These are phyloP conservation scores for Drosophila burlai DNA, from an alignment of 1,140 invertebrate species.

Conservation along the genomic window DNA sequence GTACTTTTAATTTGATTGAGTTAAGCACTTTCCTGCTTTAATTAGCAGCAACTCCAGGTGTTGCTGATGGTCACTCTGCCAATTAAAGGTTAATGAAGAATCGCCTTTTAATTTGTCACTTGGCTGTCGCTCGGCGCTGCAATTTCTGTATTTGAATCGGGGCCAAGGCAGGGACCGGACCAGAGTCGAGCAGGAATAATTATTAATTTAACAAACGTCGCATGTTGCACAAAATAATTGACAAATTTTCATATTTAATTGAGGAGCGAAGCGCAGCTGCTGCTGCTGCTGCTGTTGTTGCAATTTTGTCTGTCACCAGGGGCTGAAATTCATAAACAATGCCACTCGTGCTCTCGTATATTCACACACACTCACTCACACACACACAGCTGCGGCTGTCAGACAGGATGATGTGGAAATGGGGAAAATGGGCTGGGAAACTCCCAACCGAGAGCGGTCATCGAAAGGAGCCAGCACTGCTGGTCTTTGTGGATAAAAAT, in stretches of 20 bases:
- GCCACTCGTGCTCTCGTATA: conserved; percentile 45
- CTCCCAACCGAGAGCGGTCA: not conserved
- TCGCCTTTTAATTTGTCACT: conserved; percentile 50
- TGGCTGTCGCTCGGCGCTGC: conserved; percentile 19
- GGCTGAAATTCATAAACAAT: conserved; percentile 80
- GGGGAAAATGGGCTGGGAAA: conserved; percentile 3
- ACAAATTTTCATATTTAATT: conserved; percentile 84
- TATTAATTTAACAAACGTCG: conserved; percentile 82
- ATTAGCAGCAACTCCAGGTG: conserved; percentile 30
- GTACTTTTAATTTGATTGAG: not conserved
- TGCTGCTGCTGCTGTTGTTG: conserved; percentile 30
- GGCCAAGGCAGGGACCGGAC: conserved; percentile 42
- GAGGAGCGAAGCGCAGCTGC: conserved; percentile 74
- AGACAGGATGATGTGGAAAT: conserved; percentile 33
- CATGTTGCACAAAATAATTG: conserved; percentile 83
- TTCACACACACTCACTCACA: conserved; percentile 51
- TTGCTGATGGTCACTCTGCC: not conserved
- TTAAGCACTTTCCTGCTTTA: not conserved
- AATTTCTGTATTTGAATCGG: conserved; percentile 32
- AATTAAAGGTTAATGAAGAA: conserved; percentile 49
- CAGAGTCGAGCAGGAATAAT: conserved; percentile 68
- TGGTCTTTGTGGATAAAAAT: conserved; percentile 61
- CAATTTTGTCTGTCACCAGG: conserved; percentile 69
- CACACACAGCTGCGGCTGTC: conserved; percentile 68
- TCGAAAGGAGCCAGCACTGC: conserved; percentile 6